phyloP scores from a whole-genome alignment of 2,888 invertebrate species.

The Acanthococcus lagerstroemiae region DNA sequence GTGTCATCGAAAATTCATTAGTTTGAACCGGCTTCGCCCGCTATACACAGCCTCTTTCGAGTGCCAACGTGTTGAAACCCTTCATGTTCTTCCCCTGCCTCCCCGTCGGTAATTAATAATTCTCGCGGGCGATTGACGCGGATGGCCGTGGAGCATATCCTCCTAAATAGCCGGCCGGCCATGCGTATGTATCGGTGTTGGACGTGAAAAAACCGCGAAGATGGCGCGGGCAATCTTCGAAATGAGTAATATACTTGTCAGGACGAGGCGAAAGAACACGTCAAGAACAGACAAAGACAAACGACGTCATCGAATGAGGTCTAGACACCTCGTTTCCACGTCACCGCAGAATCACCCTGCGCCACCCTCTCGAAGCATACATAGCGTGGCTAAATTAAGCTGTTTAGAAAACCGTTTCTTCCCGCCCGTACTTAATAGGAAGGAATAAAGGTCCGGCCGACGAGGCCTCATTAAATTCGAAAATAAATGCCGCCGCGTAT shows the following conservation, averaged over 20 bases:
- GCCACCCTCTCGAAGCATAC: neutral
- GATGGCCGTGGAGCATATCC: constrained; percentile 11
- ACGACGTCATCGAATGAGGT: constrained; percentile 31
- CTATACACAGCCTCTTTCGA: neutral
- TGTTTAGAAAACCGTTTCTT: constrained; percentile 6
- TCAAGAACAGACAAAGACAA: constrained; percentile 30
- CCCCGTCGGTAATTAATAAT: constrained; percentile 24
- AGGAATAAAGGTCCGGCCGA: constrained; percentile 4
- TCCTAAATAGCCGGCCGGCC: constrained; percentile 5
- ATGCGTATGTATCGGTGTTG: neutral
- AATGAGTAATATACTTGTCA: constrained; percentile 31
- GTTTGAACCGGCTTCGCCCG: neutral
- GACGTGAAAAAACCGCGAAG: neutral
- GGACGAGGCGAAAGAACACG: constrained; percentile 28
- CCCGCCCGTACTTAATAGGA: constrained; percentile 19
- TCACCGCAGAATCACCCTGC: constrained; percentile 10
- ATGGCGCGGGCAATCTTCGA: neutral
- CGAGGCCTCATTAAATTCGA: constrained; percentile 24
- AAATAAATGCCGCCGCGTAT: constrained; percentile 26
- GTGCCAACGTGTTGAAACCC: neutral
- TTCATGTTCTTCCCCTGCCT: neutral
- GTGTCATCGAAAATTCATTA: neutral
- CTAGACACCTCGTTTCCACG: constrained; percentile 30
- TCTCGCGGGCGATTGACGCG: constrained; percentile 16
- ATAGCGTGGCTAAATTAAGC: constrained; percentile 19